Conservation (phyloP, 2,113 vertebrate genomes). For the Tetraodon nigroviridis region DNA sequence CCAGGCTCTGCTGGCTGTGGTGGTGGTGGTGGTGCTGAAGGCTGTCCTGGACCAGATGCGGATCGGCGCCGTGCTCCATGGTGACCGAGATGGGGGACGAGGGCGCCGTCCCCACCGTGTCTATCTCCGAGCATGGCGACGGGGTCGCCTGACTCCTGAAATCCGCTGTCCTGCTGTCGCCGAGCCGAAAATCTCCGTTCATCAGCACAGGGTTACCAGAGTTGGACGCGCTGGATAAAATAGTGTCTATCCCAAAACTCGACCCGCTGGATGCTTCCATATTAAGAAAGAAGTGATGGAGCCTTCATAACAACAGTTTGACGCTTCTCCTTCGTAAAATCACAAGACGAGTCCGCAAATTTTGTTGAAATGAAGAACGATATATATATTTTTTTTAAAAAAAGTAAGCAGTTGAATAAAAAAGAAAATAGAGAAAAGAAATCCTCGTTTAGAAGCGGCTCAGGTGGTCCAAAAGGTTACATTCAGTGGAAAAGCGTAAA, state of each 20-base stretch:
- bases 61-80: conserved; percentile 83
- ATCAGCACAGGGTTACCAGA: conserved; percentile 84
- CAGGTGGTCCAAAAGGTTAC: conserved; percentile 59
- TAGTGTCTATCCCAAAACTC: conserved; percentile 98
- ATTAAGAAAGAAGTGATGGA: conserved; percentile 69
- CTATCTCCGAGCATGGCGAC: conserved; percentile 91
- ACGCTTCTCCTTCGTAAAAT: conserved; percentile 30
- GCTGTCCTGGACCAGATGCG: conserved; percentile 81
- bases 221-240: conserved; percentile 84
- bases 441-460: conserved; percentile 42
- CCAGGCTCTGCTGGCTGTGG: conserved; percentile 67
- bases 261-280: conserved; percentile 96
- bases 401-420: conserved; percentile 4
- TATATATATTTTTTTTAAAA: too few relatives aligned
- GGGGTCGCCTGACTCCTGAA: conserved; percentile 88
- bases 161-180: conserved; percentile 86
- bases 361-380: background rate
- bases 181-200: conserved; percentile 90
- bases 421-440: conserved; percentile 29
- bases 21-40: conserved; percentile 76
- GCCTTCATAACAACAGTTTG: conserved; percentile 79
- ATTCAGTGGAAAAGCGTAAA: conserved; percentile 59
- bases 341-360: conserved; percentile 22
- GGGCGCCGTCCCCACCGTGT: conserved; percentile 90
- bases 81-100: conserved; percentile 95